Evolutionary conservation across 2,888 invertebrate genomes (phyloP).

Genomic region (Leptarthrus brevirostris): DNA sequence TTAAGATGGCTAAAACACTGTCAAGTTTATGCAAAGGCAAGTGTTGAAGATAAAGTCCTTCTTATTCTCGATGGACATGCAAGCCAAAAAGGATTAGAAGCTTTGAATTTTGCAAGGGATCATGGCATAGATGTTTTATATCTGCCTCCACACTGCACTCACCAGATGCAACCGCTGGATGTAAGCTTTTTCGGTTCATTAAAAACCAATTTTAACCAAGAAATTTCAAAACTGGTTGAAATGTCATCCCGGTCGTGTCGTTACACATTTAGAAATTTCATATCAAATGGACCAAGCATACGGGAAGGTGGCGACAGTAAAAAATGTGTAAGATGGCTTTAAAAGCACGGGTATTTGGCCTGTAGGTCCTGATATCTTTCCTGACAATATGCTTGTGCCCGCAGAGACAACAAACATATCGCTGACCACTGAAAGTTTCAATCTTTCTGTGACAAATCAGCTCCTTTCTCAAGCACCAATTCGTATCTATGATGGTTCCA

Average conservation of each 20-base stretch:
- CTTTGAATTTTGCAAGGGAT: slow-evolving; percentile 59
- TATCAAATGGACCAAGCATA: too few relatives aligned
- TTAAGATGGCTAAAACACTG: not conserved
- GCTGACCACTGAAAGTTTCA: slow-evolving; percentile 49
- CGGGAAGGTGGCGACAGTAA: slow-evolving; percentile 18
- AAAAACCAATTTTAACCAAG: too few relatives aligned
- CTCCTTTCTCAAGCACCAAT: not conserved
- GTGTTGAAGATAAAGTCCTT: slow-evolving; percentile 57
- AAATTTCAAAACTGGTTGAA: too few relatives aligned
- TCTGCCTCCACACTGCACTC: too few relatives aligned
- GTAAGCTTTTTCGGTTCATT: too few relatives aligned
- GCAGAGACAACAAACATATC: slow-evolving; percentile 26
- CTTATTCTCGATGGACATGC: slow-evolving; percentile 60
- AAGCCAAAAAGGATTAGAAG: slow-evolving; percentile 55
- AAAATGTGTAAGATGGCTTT: slow-evolving; percentile 40
- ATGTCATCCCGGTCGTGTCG: too few relatives aligned
- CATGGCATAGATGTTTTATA: slow-evolving; percentile 57
- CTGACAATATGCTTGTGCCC: slow-evolving; percentile 44
- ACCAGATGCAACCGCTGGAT: too few relatives aligned
- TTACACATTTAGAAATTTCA: too few relatives aligned
- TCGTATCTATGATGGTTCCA: too few relatives aligned
- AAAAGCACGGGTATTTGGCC: slow-evolving; percentile 50
- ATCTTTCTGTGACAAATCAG: slow-evolving; percentile 7
- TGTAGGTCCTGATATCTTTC: slow-evolving; percentile 43
- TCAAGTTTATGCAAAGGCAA: slow-evolving; percentile 54